These are phyloP conservation scores for Portevinia maculata DNA, from an alignment of 2,888 invertebrate genomes.

Conservation along the genomic window DNA sequence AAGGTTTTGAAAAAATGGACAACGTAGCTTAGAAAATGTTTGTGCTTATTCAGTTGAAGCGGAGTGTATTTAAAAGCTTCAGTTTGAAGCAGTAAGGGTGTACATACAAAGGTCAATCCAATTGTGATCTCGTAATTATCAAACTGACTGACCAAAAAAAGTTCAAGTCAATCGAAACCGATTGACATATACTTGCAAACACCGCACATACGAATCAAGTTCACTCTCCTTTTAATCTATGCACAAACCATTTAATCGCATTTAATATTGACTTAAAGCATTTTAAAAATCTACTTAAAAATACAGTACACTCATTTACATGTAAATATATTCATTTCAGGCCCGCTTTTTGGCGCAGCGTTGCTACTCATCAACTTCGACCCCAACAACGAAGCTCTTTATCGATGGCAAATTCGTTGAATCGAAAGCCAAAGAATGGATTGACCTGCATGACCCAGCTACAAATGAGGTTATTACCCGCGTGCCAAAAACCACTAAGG, in stretches of 20 bases:
- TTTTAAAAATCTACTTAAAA: not conserved
- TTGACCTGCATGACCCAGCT: slow-evolving; percentile 97
- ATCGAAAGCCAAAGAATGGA: slow-evolving; percentile 96
- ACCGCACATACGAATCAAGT: too few species aligned
- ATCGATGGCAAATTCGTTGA: slow-evolving; percentile 97
- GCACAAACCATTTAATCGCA: not conserved
- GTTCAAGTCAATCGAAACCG: too few species aligned
- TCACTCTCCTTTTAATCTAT: too few species aligned
- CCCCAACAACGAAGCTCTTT: slow-evolving; percentile 94
- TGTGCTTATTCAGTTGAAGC: too few species aligned
- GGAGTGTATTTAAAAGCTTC: too few species aligned
- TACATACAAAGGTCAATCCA: too few species aligned
- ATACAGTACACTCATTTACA: not conserved
- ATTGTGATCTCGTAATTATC: too few species aligned
- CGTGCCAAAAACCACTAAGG: slow-evolving; percentile 94
- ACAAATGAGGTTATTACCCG: slow-evolving; percentile 92
- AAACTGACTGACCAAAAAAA: too few species aligned
- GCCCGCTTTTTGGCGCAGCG: slow-evolving; percentile 79
- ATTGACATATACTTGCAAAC: too few species aligned
- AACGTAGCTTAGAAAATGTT: too few species aligned
- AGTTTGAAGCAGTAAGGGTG: too few species aligned
- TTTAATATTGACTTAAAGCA: not conserved
- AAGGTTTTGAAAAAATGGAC: too few species aligned
- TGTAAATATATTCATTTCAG: slow-evolving; percentile 73
- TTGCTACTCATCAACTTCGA: slow-evolving; percentile 85